A percentile compares a stretch with the other conserved stretches of the same genome.
phyloP scores from a whole-genome alignment of 2,888 invertebrate genomes.

The Molorchus minor region DNA sequence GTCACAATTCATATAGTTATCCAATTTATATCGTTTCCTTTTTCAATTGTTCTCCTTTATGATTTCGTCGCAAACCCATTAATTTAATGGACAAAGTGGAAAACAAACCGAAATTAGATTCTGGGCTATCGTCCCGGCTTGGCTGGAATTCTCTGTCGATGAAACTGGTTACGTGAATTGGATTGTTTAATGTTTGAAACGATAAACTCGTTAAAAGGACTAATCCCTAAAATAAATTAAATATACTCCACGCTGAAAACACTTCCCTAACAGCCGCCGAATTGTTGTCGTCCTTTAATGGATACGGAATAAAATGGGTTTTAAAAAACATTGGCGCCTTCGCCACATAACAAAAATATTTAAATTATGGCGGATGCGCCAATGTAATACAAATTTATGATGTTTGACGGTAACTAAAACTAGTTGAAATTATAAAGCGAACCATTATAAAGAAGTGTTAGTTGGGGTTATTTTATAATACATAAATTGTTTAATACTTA shows the following conservation, averaged over 20 bases:
- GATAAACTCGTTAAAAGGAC: conserved; percentile 19
- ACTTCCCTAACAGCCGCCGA: conserved; percentile 1
- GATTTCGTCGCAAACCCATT: conserved; percentile 10
- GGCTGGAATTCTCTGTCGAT: background rate
- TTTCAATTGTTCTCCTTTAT: background rate
- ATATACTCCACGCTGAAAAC: conserved; percentile 9
- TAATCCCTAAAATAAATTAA: conserved; percentile 21
- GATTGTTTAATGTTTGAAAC: conserved; percentile 19
- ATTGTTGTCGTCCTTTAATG: conserved; percentile 13
- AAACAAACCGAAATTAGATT: conserved; percentile 13
- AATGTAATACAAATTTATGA: no score
- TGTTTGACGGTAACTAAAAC: no score
- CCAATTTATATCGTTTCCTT: background rate
- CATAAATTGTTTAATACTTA: no score
- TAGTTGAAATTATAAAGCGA: no score
- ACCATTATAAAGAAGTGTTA: no score
- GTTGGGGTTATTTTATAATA: no score
- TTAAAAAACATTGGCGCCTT: no score
- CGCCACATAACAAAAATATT: no score
- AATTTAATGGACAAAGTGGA: conserved; percentile 13
- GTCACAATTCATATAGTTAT: no score
- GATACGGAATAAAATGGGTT: background rate
- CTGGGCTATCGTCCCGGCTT: background rate
- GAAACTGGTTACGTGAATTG: conserved; percentile 9
- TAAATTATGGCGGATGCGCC: no score